Percentiles rank a stretch among this genome's conserved stretches.
These are phyloP conservation scores for Craterocephalus amniculus DNA, from an alignment of 2,797 vertebrate species.

Conservation along the genomic window DNA sequence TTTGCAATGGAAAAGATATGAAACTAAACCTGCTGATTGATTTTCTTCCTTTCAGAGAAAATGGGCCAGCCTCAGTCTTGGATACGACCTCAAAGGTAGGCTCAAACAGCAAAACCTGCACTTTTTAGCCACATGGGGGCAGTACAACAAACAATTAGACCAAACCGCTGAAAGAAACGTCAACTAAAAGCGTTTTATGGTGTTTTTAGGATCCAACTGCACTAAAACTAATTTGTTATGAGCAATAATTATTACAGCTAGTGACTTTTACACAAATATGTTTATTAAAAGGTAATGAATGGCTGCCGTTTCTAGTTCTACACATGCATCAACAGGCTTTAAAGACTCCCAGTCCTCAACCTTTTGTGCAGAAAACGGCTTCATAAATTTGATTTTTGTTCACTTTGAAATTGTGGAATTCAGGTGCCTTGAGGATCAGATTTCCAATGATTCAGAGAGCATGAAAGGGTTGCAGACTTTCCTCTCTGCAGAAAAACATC, in stretches of 20 bases:
- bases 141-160: not conserved
- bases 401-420: slow-evolving; percentile 2
- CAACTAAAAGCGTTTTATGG: not conserved
- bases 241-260: not conserved
- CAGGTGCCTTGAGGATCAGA: slow-evolving; percentile 9
- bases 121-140: slow-evolving; percentile 19
- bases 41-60: slow-evolving; percentile 84
- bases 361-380: not conserved
- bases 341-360: not conserved
- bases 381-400: not conserved
- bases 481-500: not conserved
- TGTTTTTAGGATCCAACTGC: not conserved
- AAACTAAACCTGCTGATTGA: not conserved
- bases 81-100: slow-evolving; percentile 94
- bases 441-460: slow-evolving; percentile 22
- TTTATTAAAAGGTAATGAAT: too few species aligned
- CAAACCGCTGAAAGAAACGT: not conserved
- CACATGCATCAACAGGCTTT: not conserved
- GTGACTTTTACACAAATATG: too few species aligned
- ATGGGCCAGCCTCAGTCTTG: slow-evolving; percentile 95
- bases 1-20: not conserved
- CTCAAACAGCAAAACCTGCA: not conserved
- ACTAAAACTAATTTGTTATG: not conserved
- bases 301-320: not conserved
- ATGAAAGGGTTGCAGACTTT: slow-evolving; percentile 14